Evolutionary conservation across 2,113 vertebrate genomes (phyloP), one percentile per base, ranked within the genome.

Genomic region (Paratilapia polleni): DNA sequence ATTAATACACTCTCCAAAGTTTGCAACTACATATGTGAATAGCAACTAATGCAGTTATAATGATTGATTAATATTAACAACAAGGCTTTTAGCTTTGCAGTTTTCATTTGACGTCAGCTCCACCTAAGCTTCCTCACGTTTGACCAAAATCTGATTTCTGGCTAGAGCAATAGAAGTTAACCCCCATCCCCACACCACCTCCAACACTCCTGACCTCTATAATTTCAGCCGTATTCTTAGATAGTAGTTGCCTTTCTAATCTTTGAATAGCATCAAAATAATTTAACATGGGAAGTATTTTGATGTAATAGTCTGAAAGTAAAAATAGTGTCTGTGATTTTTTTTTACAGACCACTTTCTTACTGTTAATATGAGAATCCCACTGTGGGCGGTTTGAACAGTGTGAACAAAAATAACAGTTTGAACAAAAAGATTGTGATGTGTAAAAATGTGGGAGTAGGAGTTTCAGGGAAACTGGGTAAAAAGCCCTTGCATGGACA

Each of bases 61-160:
- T 20, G 66, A 20, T 0, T 1, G 66, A 3, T 6, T 70, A 3
- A 70, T 28, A 49, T 28, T 70, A 70, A 49, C 49, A 70, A 49
- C 41, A 49, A 34, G 38, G 38, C 63, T 68, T 12, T 47, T 26
- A 68, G 66, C 24, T 24, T 28, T 28, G 4, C 0, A 20, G 66
- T 20, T 49, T 70, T 70, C 15, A 70, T 20, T 41, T 70, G 15
- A 70, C 11, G n/a, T 38, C 34, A 10, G 38, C 15, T 70, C 63
- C 38, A 66, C n/a, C 14, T 43, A 43, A 66, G 38, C 38, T 41
- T 66, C 63, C 63, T 43, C 22, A 2, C 22, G 19, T 68, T 68
- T 49, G 64, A 68, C 26, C 22, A 49, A 68, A 68, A 47, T 68
- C 41, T 11, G 26, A 49, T 49, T 70, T 43, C 24, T 49, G 66